A percentile compares a stretch with the other conserved stretches of the same genome.
Conservation (phyloP, 2,888 invertebrate genomes). For the Augochlorella aurata region DNA sequence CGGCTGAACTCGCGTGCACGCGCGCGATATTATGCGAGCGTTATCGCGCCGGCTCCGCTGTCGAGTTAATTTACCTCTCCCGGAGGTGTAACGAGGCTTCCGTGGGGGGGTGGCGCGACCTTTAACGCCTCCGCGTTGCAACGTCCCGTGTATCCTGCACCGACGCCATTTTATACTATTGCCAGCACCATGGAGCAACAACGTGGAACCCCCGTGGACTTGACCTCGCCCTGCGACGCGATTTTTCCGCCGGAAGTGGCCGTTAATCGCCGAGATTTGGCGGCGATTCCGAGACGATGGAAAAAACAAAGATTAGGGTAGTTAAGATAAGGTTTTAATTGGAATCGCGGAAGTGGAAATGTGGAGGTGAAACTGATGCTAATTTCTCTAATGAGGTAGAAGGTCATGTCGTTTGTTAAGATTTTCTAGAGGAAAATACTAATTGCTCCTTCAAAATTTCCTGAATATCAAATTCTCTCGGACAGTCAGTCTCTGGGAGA, state of each 20-base stretch:
- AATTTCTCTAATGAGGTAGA: no score
- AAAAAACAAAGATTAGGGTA: no score
- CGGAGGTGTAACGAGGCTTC: slow-evolving; percentile 5
- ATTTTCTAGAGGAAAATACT: no score
- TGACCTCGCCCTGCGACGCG: not conserved
- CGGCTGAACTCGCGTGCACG: slow-evolving; percentile 48
- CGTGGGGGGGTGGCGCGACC: slow-evolving; percentile 17
- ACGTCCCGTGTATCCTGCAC: not conserved
- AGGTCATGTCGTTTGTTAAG: no score
- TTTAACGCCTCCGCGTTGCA: slow-evolving; percentile 5
- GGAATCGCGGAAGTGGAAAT: no score
- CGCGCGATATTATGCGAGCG: slow-evolving; percentile 33
- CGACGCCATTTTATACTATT: slow-evolving; percentile 1
- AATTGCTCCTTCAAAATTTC: no score
- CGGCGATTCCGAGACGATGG: no score
- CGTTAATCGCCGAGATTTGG: not conserved
- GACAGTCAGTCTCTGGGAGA: no score
- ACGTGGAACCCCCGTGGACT: not conserved
- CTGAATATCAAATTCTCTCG: no score
- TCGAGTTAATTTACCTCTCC: slow-evolving; percentile 29
- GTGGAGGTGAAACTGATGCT: no score
- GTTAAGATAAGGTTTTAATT: no score
- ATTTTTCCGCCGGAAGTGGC: not conserved
- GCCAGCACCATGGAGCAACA: no score
- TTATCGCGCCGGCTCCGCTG: slow-evolving; percentile 25